Conservation (phyloP, 2,888 invertebrate genomes). For the Apamea sordens region DNA sequence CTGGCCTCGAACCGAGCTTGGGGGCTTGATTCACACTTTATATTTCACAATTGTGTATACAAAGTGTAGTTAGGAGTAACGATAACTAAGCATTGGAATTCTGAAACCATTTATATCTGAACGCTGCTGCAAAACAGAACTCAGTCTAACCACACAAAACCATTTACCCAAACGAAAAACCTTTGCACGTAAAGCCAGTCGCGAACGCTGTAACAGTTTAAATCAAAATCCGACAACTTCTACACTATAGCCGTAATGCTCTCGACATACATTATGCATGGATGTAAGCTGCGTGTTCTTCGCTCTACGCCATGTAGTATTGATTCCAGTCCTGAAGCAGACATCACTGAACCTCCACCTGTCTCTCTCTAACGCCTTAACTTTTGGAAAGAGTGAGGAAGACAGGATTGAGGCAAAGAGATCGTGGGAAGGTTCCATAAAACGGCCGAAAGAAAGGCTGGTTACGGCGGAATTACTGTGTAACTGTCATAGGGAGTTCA, state of each 20-base stretch:
- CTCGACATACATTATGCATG: constrained; percentile 68
- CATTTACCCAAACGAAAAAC: constrained; percentile 21
- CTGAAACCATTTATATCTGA: not conserved
- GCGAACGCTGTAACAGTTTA: constrained; percentile 53
- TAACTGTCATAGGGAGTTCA: constrained; percentile 53
- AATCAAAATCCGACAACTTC: constrained; percentile 64
- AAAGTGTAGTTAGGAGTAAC: not conserved
- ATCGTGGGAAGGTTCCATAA: constrained; percentile 37
- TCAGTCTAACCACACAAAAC: not conserved
- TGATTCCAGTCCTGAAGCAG: constrained; percentile 59
- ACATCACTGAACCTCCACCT: constrained; percentile 30
- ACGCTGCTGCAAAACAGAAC: not conserved
- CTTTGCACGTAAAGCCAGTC: constrained; percentile 24
- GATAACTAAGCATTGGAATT: not conserved
- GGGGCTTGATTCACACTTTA: not conserved
- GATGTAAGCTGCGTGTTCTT: constrained; percentile 60
- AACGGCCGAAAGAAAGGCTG: constrained; percentile 48
- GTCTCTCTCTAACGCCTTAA: constrained; percentile 52
- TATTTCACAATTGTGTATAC: not conserved
- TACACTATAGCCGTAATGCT: constrained; percentile 59
- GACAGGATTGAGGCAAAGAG: constrained; percentile 29
- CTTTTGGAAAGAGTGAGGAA: constrained; percentile 35
- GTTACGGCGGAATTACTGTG: constrained; percentile 49
- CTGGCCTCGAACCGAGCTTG: no score
- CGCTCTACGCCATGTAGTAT: constrained; percentile 60